Conservation (phyloP, 2,113 vertebrate genomes). For the Pseudolaguvia tuberculata region DNA sequence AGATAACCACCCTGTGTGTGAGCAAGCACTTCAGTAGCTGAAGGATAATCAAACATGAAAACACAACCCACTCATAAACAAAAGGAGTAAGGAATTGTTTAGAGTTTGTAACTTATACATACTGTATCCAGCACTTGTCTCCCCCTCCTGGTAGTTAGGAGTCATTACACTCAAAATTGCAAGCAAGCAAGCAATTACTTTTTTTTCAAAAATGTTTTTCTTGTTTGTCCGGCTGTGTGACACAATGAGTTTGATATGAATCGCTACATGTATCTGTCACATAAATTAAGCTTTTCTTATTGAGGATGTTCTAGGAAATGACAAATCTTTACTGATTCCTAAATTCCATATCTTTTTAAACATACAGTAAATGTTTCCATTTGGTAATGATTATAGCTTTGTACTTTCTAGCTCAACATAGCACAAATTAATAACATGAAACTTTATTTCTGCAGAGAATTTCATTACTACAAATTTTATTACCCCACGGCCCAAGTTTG, state of each 20-base stretch:
- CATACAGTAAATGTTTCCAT: background rate
- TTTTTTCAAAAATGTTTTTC: background rate
- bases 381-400: background rate
- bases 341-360: too few relatives aligned
- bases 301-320: too few relatives aligned
- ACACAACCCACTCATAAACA: slow-evolving; percentile 19
- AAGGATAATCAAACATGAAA: slow-evolving; percentile 49
- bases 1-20: too few relatives aligned
- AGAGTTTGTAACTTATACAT: background rate
- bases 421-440: background rate
- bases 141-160: slow-evolving; percentile 40
- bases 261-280: background rate
- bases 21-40: slow-evolving; percentile 45
- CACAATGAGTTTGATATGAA: background rate
- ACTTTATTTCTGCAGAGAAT: too few relatives aligned
- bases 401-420: background rate
- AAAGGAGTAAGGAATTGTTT: background rate
- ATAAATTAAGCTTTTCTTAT: background rate
- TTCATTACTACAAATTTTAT: background rate
- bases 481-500: background rate
- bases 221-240: background rate
- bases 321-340: too few relatives aligned
- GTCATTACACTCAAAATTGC: background rate
- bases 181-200: background rate
- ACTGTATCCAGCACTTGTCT: slow-evolving; percentile 39